These are phyloP conservation scores for Aricia artaxerxes DNA, from an alignment of 2,888 invertebrate genomes.

Conservation along the genomic window DNA sequence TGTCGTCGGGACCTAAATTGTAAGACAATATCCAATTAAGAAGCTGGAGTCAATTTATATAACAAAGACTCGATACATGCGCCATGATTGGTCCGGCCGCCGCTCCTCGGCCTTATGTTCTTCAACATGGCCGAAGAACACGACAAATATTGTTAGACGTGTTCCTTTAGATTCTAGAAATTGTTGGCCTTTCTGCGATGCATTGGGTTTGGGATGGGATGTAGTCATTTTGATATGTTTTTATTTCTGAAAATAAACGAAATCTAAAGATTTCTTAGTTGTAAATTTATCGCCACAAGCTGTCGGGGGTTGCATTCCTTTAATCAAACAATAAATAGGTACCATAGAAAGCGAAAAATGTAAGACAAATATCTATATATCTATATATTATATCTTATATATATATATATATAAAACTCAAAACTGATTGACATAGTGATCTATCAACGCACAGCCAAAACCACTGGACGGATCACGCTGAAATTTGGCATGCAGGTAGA, in stretches of 20 bases:
- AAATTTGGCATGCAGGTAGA: no score
- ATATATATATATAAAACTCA: no score
- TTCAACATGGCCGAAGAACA: conserved; percentile 53
- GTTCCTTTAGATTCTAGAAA: not conserved
- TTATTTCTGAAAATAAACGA: not conserved
- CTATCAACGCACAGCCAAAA: no score
- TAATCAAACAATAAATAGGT: no score
- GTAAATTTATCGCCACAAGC: no score
- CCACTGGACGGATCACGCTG: no score
- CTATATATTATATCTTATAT: no score
- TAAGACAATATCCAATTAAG: conserved; percentile 49
- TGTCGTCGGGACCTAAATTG: conserved; percentile 38
- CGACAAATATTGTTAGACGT: not conserved
- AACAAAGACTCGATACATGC: conserved; percentile 61
- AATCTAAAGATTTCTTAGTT: not conserved
- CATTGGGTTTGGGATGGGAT: not conserved
- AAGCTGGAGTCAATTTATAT: conserved; percentile 65
- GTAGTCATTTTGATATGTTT: not conserved
- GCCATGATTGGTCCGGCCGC: conserved; percentile 61
- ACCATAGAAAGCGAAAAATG: no score
- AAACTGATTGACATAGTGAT: no score
- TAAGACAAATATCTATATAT: no score
- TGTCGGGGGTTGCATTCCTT: no score
- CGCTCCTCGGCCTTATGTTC: conserved; percentile 59
- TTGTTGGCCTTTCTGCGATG: not conserved